Percentiles rank a stretch among this genome's conserved stretches.
These are phyloP conservation scores for Caenorhabditis elegans DNA, from an alignment of 1,140 invertebrate genomes.

Conservation along the genomic window DNA sequence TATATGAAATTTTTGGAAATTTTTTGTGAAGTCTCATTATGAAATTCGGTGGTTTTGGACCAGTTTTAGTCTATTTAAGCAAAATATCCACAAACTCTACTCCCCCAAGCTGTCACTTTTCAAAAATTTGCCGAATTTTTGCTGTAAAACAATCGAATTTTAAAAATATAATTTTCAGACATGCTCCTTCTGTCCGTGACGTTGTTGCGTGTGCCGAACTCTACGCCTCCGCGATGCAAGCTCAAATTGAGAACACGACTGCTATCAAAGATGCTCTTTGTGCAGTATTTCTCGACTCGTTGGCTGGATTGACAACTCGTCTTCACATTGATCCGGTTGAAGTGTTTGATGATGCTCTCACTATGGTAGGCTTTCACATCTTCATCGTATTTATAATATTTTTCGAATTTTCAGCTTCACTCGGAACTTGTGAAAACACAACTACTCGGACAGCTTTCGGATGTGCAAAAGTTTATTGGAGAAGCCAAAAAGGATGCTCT, in stretches of 20 bases:
- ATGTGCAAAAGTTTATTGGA: not conserved
- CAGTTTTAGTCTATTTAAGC: too few species aligned
- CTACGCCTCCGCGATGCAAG: slow-evolving; percentile 72
- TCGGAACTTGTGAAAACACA: not conserved
- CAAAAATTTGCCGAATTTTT: too few species aligned
- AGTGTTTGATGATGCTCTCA: slow-evolving; percentile 36
- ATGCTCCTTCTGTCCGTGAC: slow-evolving; percentile 82
- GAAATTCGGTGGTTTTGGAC: too few species aligned
- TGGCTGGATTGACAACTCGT: slow-evolving; percentile 51
- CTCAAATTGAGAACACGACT: slow-evolving; percentile 72
- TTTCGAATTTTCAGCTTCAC: slow-evolving; percentile 10
- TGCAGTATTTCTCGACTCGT: slow-evolving; percentile 52
- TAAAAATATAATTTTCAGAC: too few species aligned
- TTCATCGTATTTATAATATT: not conserved
- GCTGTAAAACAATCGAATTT: too few species aligned
- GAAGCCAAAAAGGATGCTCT: not conserved
- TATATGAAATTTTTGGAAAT: too few species aligned
- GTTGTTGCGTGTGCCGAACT: slow-evolving; percentile 89
- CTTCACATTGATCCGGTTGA: slow-evolving; percentile 21
- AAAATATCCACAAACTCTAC: too few species aligned
- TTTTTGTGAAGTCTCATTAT: too few species aligned
- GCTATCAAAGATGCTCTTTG: slow-evolving; percentile 89
- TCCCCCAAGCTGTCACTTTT: too few species aligned
- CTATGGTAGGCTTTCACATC: not conserved
- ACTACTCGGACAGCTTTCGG: not conserved